Evolutionary conservation across 2,113 vertebrate species (phyloP).

Genomic region (Vidua macroura): DNA sequence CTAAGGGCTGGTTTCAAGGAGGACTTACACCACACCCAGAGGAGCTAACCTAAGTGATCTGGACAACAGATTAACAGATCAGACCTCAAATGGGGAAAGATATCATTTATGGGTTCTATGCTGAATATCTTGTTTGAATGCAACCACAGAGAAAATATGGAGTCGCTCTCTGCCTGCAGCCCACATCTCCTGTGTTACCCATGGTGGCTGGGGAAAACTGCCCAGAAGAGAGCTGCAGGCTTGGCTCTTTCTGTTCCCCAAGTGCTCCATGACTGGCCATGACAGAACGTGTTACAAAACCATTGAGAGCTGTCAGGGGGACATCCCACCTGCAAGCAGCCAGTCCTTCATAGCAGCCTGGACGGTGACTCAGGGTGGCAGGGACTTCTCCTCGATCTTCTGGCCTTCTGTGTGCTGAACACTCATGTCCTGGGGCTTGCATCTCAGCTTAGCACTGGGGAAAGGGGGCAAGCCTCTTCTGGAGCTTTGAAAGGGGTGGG

Average conservation of each 20-base stretch:
- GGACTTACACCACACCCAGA: background rate
- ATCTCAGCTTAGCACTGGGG: background rate
- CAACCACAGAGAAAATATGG: background rate
- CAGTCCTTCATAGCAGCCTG: background rate
- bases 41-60: background rate
- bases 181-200: background rate
- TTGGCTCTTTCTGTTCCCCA: background rate
- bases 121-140: background rate
- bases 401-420: background rate
- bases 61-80: background rate
- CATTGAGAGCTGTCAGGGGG: background rate
- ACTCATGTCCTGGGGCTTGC: background rate
- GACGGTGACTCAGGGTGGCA: background rate
- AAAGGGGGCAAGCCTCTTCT: background rate
- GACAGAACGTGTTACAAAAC: fast-evolving
- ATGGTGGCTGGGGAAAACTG: background rate
- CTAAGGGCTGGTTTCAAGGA: background rate
- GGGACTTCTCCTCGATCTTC: background rate
- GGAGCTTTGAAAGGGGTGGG: background rate
- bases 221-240: background rate
- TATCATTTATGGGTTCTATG: background rate
- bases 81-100: background rate
- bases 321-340: background rate
- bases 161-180: background rate
- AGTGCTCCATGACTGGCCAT: background rate